Evolutionary conservation across 2,888 invertebrate species (phyloP).

Genomic region (Diarsia brunnea): DNA sequence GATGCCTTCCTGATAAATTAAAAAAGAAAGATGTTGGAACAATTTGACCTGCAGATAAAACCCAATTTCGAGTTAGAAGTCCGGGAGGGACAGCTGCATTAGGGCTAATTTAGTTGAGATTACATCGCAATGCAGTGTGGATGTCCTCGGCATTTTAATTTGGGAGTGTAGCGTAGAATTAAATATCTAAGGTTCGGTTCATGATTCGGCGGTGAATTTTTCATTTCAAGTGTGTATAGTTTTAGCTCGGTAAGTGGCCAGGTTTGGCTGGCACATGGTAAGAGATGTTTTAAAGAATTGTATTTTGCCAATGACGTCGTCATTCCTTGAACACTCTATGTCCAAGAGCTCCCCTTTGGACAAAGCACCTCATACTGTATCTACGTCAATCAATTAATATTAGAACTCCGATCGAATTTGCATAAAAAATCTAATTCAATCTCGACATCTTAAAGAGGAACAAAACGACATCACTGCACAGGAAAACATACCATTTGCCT

Average conservation of each 20-base stretch:
- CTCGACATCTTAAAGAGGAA: not conserved
- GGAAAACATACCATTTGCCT: slow-evolving; percentile 28
- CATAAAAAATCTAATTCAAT: not conserved
- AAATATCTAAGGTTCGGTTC: slow-evolving; percentile 10
- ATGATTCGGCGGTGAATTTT: not conserved
- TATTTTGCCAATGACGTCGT: not conserved
- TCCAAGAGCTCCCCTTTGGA: not conserved
- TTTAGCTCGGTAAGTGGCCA: not conserved
- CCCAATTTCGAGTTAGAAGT: slow-evolving; percentile 35
- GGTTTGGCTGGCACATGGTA: not conserved
- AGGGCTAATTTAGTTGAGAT: slow-evolving; percentile 45
- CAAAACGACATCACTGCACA: slow-evolving; percentile 1
- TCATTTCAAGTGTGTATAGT: not conserved
- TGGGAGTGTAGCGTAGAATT: not conserved
- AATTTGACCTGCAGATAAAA: slow-evolving; percentile 27
- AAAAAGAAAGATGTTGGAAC: not conserved
- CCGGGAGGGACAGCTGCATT: slow-evolving; percentile 34
- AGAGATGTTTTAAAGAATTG: not conserved
- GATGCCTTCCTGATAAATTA: not conserved
- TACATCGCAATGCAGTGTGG: slow-evolving; percentile 36
- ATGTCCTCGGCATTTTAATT: slow-evolving; percentile 47
- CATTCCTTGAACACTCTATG: not conserved
- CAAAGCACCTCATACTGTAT: not conserved
- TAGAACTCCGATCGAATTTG: not conserved
- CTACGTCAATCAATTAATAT: not conserved